Percentiles rank a stretch among this genome's conserved stretches.
These are phyloP conservation scores for Cairina moschata DNA, from an alignment of 2,113 vertebrate species.

Conservation along the genomic window DNA sequence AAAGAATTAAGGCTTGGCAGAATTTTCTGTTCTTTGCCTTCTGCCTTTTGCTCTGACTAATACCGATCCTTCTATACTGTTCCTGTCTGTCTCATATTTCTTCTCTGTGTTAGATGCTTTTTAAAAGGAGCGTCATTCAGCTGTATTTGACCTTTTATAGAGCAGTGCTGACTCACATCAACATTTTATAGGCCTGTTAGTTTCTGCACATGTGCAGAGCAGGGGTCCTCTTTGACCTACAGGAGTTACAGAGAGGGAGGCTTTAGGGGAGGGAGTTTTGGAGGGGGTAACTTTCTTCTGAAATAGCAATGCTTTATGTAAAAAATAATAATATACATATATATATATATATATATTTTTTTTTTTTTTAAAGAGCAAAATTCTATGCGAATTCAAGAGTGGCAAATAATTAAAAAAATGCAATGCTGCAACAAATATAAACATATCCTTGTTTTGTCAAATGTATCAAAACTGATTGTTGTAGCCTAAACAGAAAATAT, in stretches of 20 bases:
- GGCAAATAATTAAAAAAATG: not conserved
- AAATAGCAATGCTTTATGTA: not conserved
- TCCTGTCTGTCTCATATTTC: constrained; percentile 66
- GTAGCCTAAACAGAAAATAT: not conserved
- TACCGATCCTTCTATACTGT: constrained; percentile 10
- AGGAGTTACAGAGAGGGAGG: not conserved
- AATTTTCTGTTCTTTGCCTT: constrained; percentile 60
- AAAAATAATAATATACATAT: not conserved
- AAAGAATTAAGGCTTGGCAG: constrained; percentile 60
- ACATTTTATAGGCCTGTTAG: constrained; percentile 56
- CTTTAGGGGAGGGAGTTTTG: not conserved
- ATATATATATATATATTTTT: no score
- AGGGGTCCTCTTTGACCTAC: constrained; percentile 43
- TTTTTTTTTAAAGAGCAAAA: not conserved
- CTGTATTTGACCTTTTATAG: constrained; percentile 61
- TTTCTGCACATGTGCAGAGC: constrained; percentile 46
- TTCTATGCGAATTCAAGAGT: not conserved
- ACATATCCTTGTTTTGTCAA: not conserved
- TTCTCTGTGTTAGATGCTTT: constrained; percentile 48
- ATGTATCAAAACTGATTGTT: not conserved
- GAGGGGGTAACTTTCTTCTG: not conserved
- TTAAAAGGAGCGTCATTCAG: constrained; percentile 61
- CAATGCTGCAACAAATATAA: not conserved
- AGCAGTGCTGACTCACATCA: constrained; percentile 64
- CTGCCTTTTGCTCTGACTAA: constrained; percentile 63